These are phyloP conservation scores for Neodiprion fabricii DNA, from an alignment of 1,140 invertebrate species.

Conservation along the genomic window DNA sequence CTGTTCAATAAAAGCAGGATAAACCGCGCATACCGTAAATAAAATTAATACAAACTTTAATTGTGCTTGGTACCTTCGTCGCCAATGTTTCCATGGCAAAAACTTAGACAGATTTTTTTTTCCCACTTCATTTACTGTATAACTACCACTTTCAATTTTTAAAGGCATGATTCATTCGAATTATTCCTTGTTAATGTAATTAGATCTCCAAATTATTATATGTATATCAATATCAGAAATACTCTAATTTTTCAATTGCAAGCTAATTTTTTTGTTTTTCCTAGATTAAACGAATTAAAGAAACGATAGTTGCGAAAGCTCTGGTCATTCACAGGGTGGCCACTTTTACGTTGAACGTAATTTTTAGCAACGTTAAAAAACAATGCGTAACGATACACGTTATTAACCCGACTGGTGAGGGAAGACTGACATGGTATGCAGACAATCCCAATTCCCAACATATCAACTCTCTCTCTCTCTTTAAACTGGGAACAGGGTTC, in stretches of 20 bases:
- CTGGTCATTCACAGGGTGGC: too few species aligned
- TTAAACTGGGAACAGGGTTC: constrained; percentile 2
- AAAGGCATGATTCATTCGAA: constrained; percentile 48
- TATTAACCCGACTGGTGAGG: constrained; percentile 1
- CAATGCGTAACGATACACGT: not conserved
- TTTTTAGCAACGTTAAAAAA: not conserved
- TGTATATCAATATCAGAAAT: not conserved
- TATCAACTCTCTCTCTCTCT: constrained; percentile 1
- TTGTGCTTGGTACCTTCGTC: constrained; percentile 49
- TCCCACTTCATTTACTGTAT: constrained; percentile 51
- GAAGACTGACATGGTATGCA: constrained; percentile 7
- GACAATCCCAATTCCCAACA: not conserved
- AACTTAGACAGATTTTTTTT: constrained; percentile 54
- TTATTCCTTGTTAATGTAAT: not conserved
- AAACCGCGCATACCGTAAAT: not conserved
- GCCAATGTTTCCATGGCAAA: constrained; percentile 57
- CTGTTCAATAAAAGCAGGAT: too few species aligned
- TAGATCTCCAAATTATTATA: not conserved
- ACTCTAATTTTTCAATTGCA: not conserved
- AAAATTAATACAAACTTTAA: not conserved
- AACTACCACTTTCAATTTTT: constrained; percentile 57
- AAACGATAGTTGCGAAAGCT: too few species aligned
- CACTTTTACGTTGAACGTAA: too few species aligned
- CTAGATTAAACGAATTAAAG: too few species aligned
- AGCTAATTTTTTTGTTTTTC: too few species aligned